A percentile compares a stretch with the other conserved stretches of the same genome.
Conservation (phyloP, 2,888 invertebrate genomes). For the Macaria notata region DNA sequence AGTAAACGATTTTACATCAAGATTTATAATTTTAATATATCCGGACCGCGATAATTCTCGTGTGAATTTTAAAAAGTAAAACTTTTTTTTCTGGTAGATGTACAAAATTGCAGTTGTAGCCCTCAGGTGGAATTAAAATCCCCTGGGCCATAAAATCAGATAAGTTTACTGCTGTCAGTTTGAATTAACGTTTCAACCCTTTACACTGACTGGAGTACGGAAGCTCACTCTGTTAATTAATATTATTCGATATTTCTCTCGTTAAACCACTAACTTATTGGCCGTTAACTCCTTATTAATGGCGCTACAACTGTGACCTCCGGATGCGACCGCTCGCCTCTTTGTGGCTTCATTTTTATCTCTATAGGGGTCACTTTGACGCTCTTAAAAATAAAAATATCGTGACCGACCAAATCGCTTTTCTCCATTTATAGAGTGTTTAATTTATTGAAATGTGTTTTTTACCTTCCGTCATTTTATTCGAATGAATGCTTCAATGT, state of each 20-base stretch:
- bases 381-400: constrained; percentile 42
- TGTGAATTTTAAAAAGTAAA: constrained; percentile 7
- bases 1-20: background rate
- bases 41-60: background rate
- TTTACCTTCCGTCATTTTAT: constrained; percentile 52
- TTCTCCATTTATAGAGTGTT: constrained; percentile 54
- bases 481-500: constrained; percentile 39
- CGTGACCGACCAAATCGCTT: constrained; percentile 49
- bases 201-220: constrained; percentile 46
- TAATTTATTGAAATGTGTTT: constrained; percentile 50
- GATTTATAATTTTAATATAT: constrained; percentile 6
- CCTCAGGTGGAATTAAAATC: background rate
- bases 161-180: constrained; percentile 38
- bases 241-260: constrained; percentile 62
- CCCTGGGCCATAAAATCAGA: constrained; percentile 9
- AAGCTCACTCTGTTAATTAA: constrained; percentile 55
- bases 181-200: constrained; percentile 47
- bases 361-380: constrained; percentile 50
- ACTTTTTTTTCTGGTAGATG: background rate
- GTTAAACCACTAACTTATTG: constrained; percentile 63
- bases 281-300: constrained; percentile 61
- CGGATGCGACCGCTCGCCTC: constrained; percentile 40
- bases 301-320: constrained; percentile 57
- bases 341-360: constrained; percentile 57
- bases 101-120: constrained; percentile 3